phyloP scores from a whole-genome alignment of 2,113 vertebrate genomes.

The Oceanodroma tethys region DNA sequence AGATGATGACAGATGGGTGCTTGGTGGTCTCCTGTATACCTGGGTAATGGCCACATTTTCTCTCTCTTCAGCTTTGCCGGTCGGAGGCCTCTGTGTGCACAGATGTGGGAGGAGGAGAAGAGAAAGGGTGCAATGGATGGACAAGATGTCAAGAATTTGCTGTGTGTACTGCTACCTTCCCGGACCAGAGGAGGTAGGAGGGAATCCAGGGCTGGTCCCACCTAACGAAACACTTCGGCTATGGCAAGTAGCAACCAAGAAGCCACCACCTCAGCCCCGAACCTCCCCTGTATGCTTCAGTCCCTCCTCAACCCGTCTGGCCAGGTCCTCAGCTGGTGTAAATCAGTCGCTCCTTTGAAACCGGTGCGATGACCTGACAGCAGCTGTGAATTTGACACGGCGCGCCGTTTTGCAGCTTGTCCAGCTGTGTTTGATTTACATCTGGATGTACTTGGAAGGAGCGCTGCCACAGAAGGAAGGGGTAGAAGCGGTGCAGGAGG shows the following conservation, averaged over 20 bases:
- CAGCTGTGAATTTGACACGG: neutral
- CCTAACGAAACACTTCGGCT: neutral
- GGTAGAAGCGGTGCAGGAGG: neutral
- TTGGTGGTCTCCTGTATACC: neutral
- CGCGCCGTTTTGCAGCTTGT: neutral
- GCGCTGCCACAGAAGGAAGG: neutral
- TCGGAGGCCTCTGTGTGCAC: neutral
- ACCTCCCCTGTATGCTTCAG: neutral
- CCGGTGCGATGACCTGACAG: neutral
- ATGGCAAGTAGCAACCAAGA: neutral
- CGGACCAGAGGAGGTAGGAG: neutral
- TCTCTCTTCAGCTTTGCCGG: neutral
- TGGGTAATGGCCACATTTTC: neutral
- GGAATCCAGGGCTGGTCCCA: neutral
- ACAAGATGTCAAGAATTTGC: neutral
- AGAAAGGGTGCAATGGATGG: neutral
- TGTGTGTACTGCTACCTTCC: neutral
- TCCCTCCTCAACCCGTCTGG: neutral
- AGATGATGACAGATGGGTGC: neutral
- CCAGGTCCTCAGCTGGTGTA: neutral
- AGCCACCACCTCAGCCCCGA: neutral
- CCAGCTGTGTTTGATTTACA: constrained; percentile 26
- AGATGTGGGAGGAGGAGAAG: neutral
- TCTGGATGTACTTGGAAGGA: constrained; percentile 5
- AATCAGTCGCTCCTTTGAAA: neutral